Percentiles rank a stretch among this genome's conserved stretches.
Conservation (phyloP, 2,113 vertebrate species). For the Serilophus lunatus region DNA sequence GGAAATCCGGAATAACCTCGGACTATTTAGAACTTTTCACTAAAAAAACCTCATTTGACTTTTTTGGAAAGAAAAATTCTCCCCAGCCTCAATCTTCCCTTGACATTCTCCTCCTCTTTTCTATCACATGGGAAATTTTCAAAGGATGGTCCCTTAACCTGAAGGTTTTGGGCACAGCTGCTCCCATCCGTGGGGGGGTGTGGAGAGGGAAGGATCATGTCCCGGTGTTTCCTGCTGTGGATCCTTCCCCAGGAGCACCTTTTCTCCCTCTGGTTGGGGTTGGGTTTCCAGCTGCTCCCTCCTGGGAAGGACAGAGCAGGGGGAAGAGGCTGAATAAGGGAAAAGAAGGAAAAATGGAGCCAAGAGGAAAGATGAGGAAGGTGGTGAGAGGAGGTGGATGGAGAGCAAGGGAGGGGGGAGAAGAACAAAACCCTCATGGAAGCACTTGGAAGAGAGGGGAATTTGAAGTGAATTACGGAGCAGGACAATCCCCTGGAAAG, state of each 20-base stretch:
- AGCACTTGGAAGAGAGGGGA: not conserved
- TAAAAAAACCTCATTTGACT: not conserved
- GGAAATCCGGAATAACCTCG: not conserved
- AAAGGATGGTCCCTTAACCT: not conserved
- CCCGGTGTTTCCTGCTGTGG: too few relatives aligned
- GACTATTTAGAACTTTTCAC: not conserved
- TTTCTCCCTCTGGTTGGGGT: not conserved
- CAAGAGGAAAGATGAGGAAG: not conserved
- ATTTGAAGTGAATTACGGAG: not conserved
- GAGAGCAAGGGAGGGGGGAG: not conserved
- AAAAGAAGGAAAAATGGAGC: not conserved
- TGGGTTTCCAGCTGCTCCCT: not conserved
- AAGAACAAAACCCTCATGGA: not conserved
- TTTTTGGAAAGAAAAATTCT: not conserved
- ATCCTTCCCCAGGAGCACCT: not conserved
- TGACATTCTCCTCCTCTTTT: not conserved
- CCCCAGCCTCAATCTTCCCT: not conserved
- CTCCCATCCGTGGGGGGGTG: rapidly evolving
- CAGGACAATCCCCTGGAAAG: too few relatives aligned
- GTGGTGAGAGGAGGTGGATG: not conserved
- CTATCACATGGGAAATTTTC: not conserved
- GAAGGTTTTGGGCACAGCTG: not conserved
- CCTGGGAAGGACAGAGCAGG: not conserved
- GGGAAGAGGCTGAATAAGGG: too few relatives aligned
- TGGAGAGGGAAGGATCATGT: not conserved